phyloP scores from a whole-genome alignment of 2,113 vertebrate species.

The Haemorhous mexicanus region DNA sequence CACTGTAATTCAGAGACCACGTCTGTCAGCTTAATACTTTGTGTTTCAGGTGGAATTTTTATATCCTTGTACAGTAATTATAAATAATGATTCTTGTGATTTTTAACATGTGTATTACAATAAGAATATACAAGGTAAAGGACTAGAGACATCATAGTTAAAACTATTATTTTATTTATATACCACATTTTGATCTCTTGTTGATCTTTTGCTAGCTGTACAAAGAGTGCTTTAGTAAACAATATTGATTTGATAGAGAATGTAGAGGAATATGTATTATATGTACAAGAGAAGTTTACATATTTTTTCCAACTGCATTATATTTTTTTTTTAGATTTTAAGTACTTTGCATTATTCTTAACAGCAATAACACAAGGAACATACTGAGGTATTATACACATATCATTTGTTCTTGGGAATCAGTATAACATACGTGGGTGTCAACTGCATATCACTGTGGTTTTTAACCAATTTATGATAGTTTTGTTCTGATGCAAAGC shows the following conservation, averaged over 20 bases:
- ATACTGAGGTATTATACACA: not conserved
- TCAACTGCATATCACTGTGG: not conserved
- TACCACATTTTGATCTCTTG: not conserved
- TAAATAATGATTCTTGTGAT: not conserved
- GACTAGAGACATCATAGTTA: not conserved
- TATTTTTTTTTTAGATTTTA: not conserved
- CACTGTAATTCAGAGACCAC: not conserved
- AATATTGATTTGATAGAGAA: not conserved
- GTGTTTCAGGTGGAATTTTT: not conserved
- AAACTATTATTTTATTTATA: not conserved
- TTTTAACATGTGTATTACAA: not conserved
- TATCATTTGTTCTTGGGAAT: slow-evolving; percentile 49
- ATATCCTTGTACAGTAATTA: not conserved
- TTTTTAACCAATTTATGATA: slow-evolving; percentile 58
- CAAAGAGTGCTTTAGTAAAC: not conserved
- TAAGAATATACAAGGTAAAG: not conserved
- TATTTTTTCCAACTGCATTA: not conserved
- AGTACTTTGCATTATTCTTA: slow-evolving; percentile 17
- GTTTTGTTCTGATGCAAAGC: slow-evolving; percentile 49
- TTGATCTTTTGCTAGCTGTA: not conserved
- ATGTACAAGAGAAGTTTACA: not conserved
- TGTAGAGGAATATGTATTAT: not conserved
- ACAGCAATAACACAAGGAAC: not conserved
- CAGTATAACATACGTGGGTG: slow-evolving; percentile 40
- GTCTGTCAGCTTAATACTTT: not conserved